A percentile compares a stretch with the other conserved stretches of the same genome.
Conservation (phyloP, 2,113 vertebrate genomes). For the Phocoena phocoena region DNA sequence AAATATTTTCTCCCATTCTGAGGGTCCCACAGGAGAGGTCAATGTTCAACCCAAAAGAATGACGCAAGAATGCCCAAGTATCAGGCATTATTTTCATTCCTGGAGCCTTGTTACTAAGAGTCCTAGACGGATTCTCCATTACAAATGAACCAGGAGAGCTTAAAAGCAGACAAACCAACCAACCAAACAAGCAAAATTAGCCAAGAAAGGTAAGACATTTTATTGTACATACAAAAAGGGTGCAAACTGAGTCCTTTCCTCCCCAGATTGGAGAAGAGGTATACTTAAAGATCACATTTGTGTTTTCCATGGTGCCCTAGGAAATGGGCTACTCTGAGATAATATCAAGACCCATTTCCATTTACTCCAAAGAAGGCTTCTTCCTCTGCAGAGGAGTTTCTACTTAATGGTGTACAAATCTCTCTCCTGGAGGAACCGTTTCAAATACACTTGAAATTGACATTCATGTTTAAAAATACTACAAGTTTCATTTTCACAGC, state of each 20-base stretch:
- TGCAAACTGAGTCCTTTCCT: conserved; percentile 87
- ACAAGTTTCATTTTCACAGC: conserved; percentile 87
- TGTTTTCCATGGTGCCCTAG: conserved; percentile 85
- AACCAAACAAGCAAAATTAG: conserved; percentile 56
- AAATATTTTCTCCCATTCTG: no score
- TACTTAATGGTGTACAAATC: conserved; percentile 81
- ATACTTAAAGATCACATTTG: conserved; percentile 86
- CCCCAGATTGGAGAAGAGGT: conserved; percentile 87
- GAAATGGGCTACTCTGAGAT: conserved; percentile 84
- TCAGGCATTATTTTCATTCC: neutral
- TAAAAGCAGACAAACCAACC: conserved; percentile 24
- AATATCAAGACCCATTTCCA: conserved; percentile 82
- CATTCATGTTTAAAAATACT: conserved; percentile 93
- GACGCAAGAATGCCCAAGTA: neutral
- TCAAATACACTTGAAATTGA: conserved; percentile 89
- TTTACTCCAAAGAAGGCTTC: conserved; percentile 85
- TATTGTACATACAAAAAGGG: conserved; percentile 96
- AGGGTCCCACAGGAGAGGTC: neutral
- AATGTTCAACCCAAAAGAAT: conserved; percentile 12
- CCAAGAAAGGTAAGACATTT: conserved; percentile 85
- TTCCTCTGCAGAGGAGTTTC: conserved; percentile 78
- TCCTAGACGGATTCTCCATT: neutral
- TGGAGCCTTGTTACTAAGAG: neutral
- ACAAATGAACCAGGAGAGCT: neutral
- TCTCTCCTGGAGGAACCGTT: conserved; percentile 88